phyloP scores from a whole-genome alignment of 2,797 vertebrate species.

The Podargus strigoides region DNA sequence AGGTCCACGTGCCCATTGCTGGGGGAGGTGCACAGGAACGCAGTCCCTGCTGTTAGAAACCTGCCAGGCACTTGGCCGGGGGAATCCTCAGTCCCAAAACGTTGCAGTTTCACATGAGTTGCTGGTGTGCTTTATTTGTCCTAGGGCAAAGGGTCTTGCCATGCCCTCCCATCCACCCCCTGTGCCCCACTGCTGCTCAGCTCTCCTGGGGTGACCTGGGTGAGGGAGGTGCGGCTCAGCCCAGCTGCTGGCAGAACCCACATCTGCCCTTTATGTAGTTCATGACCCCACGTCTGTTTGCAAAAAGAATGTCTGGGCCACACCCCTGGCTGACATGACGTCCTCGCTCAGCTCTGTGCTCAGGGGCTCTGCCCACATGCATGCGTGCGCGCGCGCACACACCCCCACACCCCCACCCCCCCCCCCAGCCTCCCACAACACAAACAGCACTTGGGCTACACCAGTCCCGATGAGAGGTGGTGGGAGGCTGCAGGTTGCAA shows the following conservation, averaged over 20 bases:
- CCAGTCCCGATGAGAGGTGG: accelerated
- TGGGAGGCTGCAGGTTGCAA: not conserved
- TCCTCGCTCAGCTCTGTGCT: not conserved
- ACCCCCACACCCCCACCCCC: not conserved
- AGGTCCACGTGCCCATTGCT: not conserved
- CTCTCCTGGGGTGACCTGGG: not conserved
- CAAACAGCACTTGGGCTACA: not conserved
- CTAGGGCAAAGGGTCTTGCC: not conserved
- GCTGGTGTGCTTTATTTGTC: not conserved
- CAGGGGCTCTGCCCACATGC: not conserved
- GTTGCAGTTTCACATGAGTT: accelerated
- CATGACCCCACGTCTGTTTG: slow-evolving; percentile 52
- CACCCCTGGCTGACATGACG: not conserved
- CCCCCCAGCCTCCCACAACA: not conserved
- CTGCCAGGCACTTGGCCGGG: not conserved
- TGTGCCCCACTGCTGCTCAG: accelerated
- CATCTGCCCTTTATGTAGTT: not conserved
- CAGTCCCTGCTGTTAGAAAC: not conserved
- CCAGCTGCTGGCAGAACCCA: not conserved
- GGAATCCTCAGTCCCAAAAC: not conserved
- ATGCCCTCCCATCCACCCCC: not conserved
- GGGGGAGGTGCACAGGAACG: not conserved
- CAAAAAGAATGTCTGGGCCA: slow-evolving; percentile 9
- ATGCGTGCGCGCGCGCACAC: not conserved
- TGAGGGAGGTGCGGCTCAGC: not conserved